A percentile compares a stretch with the other conserved stretches of the same genome.
Evolutionary conservation across 2,797 vertebrate species (phyloP).

Genomic region (Odontamblyopus rebecca): DNA sequence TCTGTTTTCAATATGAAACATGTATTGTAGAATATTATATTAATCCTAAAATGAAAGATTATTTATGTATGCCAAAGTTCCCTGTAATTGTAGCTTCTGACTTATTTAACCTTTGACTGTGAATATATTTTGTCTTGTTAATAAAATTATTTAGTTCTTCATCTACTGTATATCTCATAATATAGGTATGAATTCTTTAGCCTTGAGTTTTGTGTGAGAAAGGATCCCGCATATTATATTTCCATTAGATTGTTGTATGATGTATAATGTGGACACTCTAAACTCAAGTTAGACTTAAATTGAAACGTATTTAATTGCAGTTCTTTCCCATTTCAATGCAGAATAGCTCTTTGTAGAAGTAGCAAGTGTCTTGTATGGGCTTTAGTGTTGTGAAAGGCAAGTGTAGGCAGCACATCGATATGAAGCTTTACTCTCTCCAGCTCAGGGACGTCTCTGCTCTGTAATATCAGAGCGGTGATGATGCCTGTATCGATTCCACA

Average conservation of each 20-base stretch:
- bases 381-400: constrained; percentile 47
- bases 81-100: too few relatives aligned
- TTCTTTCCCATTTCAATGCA: constrained; percentile 16
- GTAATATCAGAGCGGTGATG: constrained; percentile 59
- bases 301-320: not conserved
- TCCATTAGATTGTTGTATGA: not conserved
- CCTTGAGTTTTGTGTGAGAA: not conserved
- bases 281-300: not conserved
- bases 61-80: not conserved
- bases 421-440: constrained; percentile 54
- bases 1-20: not conserved
- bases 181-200: not conserved
- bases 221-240: not conserved
- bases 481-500: constrained; percentile 57
- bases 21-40: not conserved
- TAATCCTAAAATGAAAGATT: not conserved
- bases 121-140: too few relatives aligned
- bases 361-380: constrained; percentile 39
- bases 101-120: not conserved
- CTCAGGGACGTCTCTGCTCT: constrained; percentile 55
- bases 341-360: constrained; percentile 41
- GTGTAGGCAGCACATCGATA: constrained; percentile 64
- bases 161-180: too few relatives aligned
- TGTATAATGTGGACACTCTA: not conserved
- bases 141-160: too few relatives aligned